Evolutionary conservation across 2,888 invertebrate genomes (phyloP).

Genomic region (Scaeva pyrastri): DNA sequence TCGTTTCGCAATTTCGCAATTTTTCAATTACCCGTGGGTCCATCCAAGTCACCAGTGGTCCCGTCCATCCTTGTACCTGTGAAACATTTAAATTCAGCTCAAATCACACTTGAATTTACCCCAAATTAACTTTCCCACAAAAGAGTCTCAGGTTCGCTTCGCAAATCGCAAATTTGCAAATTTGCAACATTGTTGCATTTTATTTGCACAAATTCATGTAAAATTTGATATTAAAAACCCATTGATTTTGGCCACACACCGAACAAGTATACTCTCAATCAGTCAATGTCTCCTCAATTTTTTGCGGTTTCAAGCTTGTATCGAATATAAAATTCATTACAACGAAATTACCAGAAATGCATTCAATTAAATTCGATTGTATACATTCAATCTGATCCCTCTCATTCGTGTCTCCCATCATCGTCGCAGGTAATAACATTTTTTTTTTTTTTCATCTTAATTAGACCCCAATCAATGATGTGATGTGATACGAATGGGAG

Average conservation of each 20-base stretch:
- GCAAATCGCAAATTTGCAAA: no score
- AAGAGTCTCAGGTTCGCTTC: no score
- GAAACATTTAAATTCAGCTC: no score
- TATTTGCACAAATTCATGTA: neutral
- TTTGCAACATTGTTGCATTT: no score
- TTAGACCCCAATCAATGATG: no score
- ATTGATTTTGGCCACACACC: neutral
- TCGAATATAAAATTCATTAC: neutral
- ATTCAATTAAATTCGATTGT: neutral
- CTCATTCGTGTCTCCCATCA: neutral
- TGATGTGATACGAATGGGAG: no score
- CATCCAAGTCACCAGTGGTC: no score
- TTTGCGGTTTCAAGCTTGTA: neutral
- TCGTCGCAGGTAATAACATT: neutral
- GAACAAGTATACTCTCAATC: neutral
- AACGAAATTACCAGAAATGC: slow-evolving; percentile 5
- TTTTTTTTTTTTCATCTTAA: neutral
- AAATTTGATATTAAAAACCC: neutral
- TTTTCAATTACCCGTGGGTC: no score
- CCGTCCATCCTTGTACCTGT: no score
- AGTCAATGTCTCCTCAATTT: slow-evolving; percentile 14
- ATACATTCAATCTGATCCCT: neutral
- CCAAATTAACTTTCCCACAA: no score
- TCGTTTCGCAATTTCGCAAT: no score
- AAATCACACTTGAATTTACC: no score